Percentiles rank a stretch among this genome's conserved stretches.
phyloP scores from a whole-genome alignment of 2,888 invertebrate species.

The Protonemura montana region DNA sequence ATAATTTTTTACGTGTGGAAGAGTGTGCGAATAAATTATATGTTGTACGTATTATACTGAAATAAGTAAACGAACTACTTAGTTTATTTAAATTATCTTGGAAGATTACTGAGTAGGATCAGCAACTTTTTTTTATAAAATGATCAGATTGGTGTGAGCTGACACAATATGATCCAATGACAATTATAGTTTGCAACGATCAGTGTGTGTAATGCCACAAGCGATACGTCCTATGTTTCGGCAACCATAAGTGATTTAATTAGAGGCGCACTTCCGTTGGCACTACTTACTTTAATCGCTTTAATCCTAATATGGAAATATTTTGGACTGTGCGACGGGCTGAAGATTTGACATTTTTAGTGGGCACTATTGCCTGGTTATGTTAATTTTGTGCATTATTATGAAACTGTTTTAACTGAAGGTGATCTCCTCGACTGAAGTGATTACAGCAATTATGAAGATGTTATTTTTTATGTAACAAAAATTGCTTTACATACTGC shows the following conservation, averaged over 20 bases:
- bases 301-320: no score
- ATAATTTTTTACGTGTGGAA: constrained; percentile 42
- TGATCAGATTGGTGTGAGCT: not conserved
- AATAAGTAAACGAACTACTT: not conserved
- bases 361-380: not conserved
- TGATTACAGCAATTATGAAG: not conserved
- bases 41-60: not conserved
- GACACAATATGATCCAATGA: no score
- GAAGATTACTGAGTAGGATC: no score
- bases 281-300: no score
- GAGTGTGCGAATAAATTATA: constrained; percentile 7
- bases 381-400: not conserved
- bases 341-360: not conserved
- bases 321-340: not conserved
- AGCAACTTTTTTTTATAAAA: no score
- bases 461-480: not conserved
- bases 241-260: not conserved
- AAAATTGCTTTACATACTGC: not conserved
- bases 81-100: not conserved
- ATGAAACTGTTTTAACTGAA: not conserved
- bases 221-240: no score
- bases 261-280: not conserved
- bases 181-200: no score
- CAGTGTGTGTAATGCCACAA: no score
- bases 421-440: not conserved